Base-by-base conservation (phyloP, 2,113 vertebrate genomes). In the Ammodytes marinus region DNA sequence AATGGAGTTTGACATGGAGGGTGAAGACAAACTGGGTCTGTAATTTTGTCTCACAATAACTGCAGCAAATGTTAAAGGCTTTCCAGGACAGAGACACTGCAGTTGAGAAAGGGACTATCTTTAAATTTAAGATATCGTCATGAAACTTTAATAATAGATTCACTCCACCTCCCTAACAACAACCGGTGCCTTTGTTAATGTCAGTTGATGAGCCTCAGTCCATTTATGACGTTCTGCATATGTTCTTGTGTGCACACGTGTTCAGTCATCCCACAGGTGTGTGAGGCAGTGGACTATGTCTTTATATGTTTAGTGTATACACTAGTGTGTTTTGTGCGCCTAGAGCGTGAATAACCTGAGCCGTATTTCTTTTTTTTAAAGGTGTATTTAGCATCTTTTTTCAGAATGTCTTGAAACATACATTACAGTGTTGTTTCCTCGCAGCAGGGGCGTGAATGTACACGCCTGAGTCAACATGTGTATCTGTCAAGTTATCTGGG, bases 391-490 rank as follows among this genome's bases (percentile, higher is more conserved):
- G 39, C 45, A 53, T 4, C 6, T 54, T 71, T 53, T 58, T 17
- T 3, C 3, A 11, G 14, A 42, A 12, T 55, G 27, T 66, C 9
- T 8, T 53, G 6, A 81, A 80, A 69, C 42, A 37, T 14, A 8
- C 19, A 40, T 37, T 42, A 8, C 19, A 40, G 42, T 42, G 57
- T 54, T 72, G 42, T 64, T 70, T 39, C 35, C 49, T 72, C 8
- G 0, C 73, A 69, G 13, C 59, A 47, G 37, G 7, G 12, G 27
- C 43, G 19, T 70, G 43, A 75, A 81, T 87, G 75, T 59, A 53
- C 73, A 77, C 19, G 61, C 50, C 74, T 74, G 67, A 87, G 66
- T 89, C 63, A 83, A 76, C 64, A 76, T 74, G 86, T 55, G 63
- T 69, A 60, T 86, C 27, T 27, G 27, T 27, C 27, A 27, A 27